These are phyloP conservation scores for Pantelozetes paolii DNA, from an alignment of 2,888 invertebrate species.

Conservation along the genomic window DNA sequence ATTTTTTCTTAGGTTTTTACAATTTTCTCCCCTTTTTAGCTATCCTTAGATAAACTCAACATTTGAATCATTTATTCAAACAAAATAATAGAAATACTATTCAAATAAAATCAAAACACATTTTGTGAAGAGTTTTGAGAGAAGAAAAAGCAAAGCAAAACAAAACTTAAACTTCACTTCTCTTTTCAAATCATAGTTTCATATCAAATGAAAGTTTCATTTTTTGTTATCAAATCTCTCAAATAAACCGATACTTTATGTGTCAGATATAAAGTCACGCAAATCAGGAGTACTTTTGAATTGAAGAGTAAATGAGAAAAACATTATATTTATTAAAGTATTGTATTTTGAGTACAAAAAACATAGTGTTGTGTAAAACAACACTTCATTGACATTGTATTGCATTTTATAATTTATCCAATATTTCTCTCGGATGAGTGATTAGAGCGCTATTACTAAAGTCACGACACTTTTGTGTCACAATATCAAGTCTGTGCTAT, in stretches of 20 bases:
- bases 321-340: neutral
- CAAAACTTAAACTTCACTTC: no score
- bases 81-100: neutral
- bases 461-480: neutral
- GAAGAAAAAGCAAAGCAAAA: no score
- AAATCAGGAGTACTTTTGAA: neutral
- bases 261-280: neutral
- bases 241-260: neutral
- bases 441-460: neutral
- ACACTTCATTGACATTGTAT: neutral
- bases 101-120: neutral
- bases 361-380: no score
- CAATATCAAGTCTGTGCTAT: neutral
- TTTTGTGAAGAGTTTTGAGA: no score
- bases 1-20: neutral
- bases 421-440: neutral
- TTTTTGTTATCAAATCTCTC: no score
- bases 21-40: neutral
- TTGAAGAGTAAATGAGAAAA: neutral
- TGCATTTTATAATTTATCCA: neutral
- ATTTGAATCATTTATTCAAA: no score
- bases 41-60: no score
- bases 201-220: no score
- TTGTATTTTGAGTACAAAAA: neutral
- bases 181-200: no score